Percentiles rank a stretch among this genome's conserved stretches.
These are phyloP conservation scores for Solen grandis DNA, from an alignment of 1,140 invertebrate species.

Conservation along the genomic window DNA sequence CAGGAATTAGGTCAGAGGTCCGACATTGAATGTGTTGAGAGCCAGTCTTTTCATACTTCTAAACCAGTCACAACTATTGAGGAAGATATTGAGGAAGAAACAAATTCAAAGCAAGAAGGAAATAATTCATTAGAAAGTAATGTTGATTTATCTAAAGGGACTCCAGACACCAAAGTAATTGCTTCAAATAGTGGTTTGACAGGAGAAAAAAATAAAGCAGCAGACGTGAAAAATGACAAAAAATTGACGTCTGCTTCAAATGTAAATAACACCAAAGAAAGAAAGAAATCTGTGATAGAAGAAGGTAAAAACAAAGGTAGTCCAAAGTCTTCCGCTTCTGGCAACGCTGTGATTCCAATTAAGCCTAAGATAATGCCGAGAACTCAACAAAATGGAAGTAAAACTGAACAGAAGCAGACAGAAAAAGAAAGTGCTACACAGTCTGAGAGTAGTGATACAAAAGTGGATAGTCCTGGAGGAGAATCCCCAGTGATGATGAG, in stretches of 20 bases:
- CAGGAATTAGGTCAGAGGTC: not conserved
- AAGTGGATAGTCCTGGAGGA: too few species aligned
- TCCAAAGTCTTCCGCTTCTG: not conserved
- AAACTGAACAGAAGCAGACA: not conserved
- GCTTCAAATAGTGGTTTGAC: not conserved
- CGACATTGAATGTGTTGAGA: not conserved
- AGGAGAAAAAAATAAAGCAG: not conserved
- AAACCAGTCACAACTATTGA: not conserved
- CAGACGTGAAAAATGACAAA: not conserved
- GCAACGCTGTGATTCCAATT: not conserved
- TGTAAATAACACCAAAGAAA: not conserved
- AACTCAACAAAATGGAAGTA: not conserved
- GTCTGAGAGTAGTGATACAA: too few species aligned
- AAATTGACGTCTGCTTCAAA: not conserved
- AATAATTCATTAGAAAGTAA: not conserved
- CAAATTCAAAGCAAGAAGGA: not conserved
- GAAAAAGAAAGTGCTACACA: not conserved
- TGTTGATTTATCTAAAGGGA: too few species aligned
- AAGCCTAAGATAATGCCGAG: not conserved
- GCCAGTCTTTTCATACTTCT: not conserved
- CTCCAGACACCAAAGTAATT: not conserved
- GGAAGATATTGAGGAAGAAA: not conserved
- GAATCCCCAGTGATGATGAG: slow-evolving; percentile 38
- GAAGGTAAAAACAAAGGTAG: not conserved
- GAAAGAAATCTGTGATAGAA: not conserved